Evolutionary conservation across 2,797 vertebrate species (phyloP), one percentile per base, ranked within the genome.

Genomic region (Notoglanidium macrostoma): DNA sequence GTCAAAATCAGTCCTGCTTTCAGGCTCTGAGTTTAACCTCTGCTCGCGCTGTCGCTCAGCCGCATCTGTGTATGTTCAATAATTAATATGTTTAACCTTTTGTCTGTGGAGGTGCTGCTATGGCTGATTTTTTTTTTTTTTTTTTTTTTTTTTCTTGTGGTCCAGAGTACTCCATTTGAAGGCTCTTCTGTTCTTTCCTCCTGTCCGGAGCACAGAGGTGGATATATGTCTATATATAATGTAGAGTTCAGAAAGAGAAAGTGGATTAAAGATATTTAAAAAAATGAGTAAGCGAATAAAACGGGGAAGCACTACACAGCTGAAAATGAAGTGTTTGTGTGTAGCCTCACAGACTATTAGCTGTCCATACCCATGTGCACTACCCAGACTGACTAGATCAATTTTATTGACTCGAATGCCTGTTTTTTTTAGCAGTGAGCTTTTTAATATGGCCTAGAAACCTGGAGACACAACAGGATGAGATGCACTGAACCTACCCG

Each of bases 401-500:
- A 91, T 92, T 92, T 82, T 92, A 95, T 95, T 94, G 94, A 94
- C 86, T 85, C 85, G 54, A 15, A 44, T 63, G 12, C 26, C 76
- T 84, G 63, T 68, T 49, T 40, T 63, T 89, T 88, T 89, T 85
- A 93, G 89, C 90, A 90, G 87, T 86, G 88, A 86, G 89, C 87
- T 86, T 89, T 29, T 14, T 11, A 79, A 61, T 51, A 86, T 86
- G 76, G 70, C 90, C 85, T 78, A 76, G 82, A 90, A 90, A 93
- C 86, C 90, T 91, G 87, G 70, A 90, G 87, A 86, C 80, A 63
- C 85, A 91, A 84, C 85, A 76, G 46, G 15, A 44, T 87, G 78
- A 87, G 79, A 72, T 77, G 85, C 55, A 83, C 74, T 85, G 61
- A 68, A 65, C 17, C 55, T 35, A 0, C 19, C 32, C 70, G n/a